Evolutionary conservation across 1,140 invertebrate species (phyloP).

Genomic region (Drosophila arawakana): DNA sequence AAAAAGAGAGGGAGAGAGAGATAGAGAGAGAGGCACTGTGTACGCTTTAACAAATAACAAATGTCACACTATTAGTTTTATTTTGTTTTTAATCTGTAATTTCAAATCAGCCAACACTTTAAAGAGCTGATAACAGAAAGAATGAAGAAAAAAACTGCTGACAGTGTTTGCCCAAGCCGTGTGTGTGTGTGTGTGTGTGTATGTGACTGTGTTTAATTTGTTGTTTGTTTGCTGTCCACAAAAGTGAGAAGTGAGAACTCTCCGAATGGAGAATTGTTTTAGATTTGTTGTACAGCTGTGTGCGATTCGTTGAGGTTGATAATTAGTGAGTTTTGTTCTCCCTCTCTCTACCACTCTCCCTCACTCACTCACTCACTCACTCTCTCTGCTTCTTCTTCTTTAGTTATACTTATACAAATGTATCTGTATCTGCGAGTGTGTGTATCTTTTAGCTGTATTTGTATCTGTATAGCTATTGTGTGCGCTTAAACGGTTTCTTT

Average conservation of each 20-base stretch:
- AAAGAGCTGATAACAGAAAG: conserved; percentile 46
- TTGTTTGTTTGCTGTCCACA: conserved; percentile 40
- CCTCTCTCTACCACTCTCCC: too few species aligned
- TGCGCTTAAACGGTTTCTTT: conserved; percentile 71
- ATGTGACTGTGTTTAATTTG: conserved; percentile 43
- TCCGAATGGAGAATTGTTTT: conserved; percentile 23
- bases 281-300: conserved; percentile 59
- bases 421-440: conserved; percentile 14
- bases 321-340: conserved; percentile 57
- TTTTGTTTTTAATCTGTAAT: conserved; percentile 37
- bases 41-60: conserved; percentile 1
- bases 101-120: conserved; percentile 38
- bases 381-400: neutral
- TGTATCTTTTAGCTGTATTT: conserved; percentile 19
- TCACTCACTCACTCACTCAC: too few species aligned
- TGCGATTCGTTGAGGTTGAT: conserved; percentile 68
- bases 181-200: conserved; percentile 8
- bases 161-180: conserved; percentile 49
- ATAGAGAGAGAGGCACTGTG: conserved; percentile 14
- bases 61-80: neutral
- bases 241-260: conserved; percentile 37
- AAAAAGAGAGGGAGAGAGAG: conserved; percentile 17
- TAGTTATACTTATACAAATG: conserved; percentile 30
- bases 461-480: conserved; percentile 57
- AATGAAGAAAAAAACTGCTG: conserved; percentile 36